A percentile compares a stretch with the other conserved stretches of the same genome.
Conservation (phyloP, 2,888 invertebrate species). For the Myopa testacea region DNA sequence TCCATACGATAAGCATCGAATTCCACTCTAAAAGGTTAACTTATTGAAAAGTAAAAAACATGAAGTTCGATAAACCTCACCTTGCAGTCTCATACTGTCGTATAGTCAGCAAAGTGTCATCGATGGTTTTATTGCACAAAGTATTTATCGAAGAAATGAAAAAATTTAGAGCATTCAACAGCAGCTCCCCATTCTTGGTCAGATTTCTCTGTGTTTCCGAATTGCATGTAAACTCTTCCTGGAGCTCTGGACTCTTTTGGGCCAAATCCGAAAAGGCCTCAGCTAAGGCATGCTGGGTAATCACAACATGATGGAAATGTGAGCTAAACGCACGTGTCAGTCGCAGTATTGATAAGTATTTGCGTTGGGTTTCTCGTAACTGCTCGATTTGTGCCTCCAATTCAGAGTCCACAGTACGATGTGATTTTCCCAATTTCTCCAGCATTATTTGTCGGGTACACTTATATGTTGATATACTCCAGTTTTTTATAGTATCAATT, state of each 20-base stretch:
- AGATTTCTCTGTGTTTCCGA: slow-evolving; percentile 95
- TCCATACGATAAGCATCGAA: slow-evolving; percentile 98
- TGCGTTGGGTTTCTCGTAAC: slow-evolving; percentile 92
- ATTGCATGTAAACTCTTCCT: slow-evolving; percentile 94
- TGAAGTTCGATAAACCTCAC: slow-evolving; percentile 56
- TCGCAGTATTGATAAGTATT: slow-evolving; percentile 88
- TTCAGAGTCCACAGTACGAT: slow-evolving; percentile 90
- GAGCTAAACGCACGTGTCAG: slow-evolving; percentile 86
- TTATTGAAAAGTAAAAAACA: not conserved
- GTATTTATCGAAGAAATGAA: slow-evolving; percentile 97
- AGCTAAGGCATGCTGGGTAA: slow-evolving; percentile 88
- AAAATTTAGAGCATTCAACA: slow-evolving; percentile 93
- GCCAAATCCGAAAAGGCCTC: slow-evolving; percentile 96
- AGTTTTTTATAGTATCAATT: slow-evolving; percentile 92
- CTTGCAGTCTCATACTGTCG: slow-evolving; percentile 75
- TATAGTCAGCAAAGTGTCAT: slow-evolving; percentile 84
- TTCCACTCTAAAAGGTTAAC: slow-evolving; percentile 78
- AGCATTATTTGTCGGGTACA: slow-evolving; percentile 97
- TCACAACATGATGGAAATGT: slow-evolving; percentile 89
- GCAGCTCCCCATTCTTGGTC: slow-evolving; percentile 91
- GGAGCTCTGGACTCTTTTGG: slow-evolving; percentile 94
- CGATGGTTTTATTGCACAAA: slow-evolving; percentile 96
- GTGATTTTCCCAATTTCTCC: slow-evolving; percentile 95
- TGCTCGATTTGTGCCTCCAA: slow-evolving; percentile 94
- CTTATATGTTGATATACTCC: slow-evolving; percentile 98